Base-by-base conservation (phyloP, 2,888 invertebrate species). In the Neria commutata region DNA sequence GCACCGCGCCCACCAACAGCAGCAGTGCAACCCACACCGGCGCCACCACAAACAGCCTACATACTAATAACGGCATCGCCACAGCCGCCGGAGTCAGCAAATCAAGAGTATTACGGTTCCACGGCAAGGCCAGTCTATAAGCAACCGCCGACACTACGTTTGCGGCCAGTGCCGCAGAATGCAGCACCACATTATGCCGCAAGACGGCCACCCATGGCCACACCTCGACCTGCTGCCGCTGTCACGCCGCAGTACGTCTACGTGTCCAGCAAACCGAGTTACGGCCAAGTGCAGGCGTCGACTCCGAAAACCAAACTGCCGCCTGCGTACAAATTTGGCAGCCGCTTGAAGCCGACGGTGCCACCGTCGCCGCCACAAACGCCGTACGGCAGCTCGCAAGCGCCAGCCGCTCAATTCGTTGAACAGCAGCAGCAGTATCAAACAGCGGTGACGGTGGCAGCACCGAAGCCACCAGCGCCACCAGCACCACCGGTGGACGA, bases 41-140 rank as follows among this genome's bases (percentile, higher is more conserved):
- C 17, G 19, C 58, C 67, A 2, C 70, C 72, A 17, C 67, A 69
- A 53, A 67, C 73, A 33, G 74, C 75, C 1, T 77, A 59, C n/a
- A 71, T 77, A 16, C 42, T 77, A 49, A 73, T 77, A 3, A 77
- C 77, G 29, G 48, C 73, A 26, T 66, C 74, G 2, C 76, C 77
- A n/a, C 69, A 61, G 23, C 37, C 66, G 24, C 60, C 66, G 11
- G 52, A 59, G 4, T 54, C 66, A 50, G 64, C 65, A 58, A 67
- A 67, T 21, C 24, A 47, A 4, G 65, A 67, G 56, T 67, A 69
- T 17, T 67, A 68, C 37, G 67, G 62, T 34, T 64, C 75, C 21
- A 73, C 77, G 3, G 68, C 65, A 1, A 67, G 72, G 1, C 72
- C 79, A 1, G 62, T 71, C 2, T 77, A 78, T 61, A 75, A 76